Conservation (phyloP, 2,888 invertebrate species). For the Andrena trimmerana region DNA sequence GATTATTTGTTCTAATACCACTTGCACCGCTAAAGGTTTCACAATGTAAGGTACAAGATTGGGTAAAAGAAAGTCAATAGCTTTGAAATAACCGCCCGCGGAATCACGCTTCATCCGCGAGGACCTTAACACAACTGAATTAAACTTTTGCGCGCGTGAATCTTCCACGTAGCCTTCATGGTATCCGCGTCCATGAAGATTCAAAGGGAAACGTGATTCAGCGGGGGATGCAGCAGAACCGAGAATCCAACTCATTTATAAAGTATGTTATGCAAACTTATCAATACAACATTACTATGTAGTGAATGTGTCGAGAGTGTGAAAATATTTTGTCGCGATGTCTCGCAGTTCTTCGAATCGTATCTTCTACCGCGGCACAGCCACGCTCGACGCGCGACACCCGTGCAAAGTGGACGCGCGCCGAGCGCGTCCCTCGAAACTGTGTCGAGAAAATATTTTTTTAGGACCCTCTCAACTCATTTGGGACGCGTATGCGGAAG, state of each 20-base stretch:
- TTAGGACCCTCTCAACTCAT: constrained; percentile 67
- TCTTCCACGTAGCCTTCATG: no score
- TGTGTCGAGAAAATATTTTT: constrained; percentile 4
- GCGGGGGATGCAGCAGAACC: constrained; percentile 54
- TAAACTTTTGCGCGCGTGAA: no score
- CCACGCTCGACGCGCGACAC: constrained; percentile 4
- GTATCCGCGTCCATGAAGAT: no score
- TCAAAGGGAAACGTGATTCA: constrained; percentile 25
- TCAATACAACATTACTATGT: constrained; percentile 70
- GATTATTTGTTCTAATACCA: constrained; percentile 63
- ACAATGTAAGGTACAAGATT: constrained; percentile 59
- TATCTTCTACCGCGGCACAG: constrained; percentile 6
- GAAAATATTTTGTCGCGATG: constrained; percentile 49
- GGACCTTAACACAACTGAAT: no score
- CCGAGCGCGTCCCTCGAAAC: constrained; percentile 12
- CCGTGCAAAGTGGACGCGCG: not conserved
- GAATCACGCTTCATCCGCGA: constrained; percentile 24
- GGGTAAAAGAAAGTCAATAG: constrained; percentile 61
- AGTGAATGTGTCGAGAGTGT: constrained; percentile 75
- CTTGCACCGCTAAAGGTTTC: constrained; percentile 72
- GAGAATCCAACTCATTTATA: constrained; percentile 65
- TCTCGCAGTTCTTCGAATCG: constrained; percentile 23
- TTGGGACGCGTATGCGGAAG: constrained; percentile 43
- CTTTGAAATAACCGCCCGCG: constrained; percentile 45
- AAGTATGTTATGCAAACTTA: constrained; percentile 73